Percentiles rank a stretch among this genome's conserved stretches.
Conservation (phyloP, 2,797 vertebrate species). For the Tenualosa ilisha region DNA sequence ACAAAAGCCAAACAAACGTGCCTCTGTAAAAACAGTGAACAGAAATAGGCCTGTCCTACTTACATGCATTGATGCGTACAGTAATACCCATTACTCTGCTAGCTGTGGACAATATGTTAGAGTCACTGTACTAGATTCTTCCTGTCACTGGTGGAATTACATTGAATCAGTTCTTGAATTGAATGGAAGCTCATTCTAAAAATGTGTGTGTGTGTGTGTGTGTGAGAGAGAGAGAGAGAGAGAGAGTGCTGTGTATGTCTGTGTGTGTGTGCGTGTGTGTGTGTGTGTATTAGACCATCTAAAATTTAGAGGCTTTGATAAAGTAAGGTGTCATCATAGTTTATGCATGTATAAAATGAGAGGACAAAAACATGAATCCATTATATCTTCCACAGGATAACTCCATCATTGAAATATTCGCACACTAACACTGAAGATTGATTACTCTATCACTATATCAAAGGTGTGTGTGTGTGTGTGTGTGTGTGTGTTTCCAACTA, state of each 20-base stretch:
- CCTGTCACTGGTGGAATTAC: no score
- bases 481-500: neutral
- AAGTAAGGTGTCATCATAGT: neutral
- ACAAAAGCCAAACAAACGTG: no score
- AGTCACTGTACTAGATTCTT: no score
- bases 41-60: no score
- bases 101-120: no score
- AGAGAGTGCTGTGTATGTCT: neutral
- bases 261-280: neutral
- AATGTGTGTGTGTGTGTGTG: neutral
- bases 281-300: neutral
- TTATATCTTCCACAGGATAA: neutral
- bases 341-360: neutral
- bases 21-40: no score
- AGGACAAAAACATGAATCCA: slow-evolving; percentile 8
- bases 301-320: neutral
- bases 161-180: no score
- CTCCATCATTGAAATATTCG: neutral
- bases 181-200: no score
- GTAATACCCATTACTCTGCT: no score
- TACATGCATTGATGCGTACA: no score
- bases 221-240: neutral
- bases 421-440: neutral
- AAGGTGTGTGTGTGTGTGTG: slow-evolving; percentile 5
- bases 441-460: neutral